A percentile compares a stretch with the other conserved stretches of the same genome.
Conservation (phyloP, 2,888 invertebrate species). For the Shargacucullia verbasci region DNA sequence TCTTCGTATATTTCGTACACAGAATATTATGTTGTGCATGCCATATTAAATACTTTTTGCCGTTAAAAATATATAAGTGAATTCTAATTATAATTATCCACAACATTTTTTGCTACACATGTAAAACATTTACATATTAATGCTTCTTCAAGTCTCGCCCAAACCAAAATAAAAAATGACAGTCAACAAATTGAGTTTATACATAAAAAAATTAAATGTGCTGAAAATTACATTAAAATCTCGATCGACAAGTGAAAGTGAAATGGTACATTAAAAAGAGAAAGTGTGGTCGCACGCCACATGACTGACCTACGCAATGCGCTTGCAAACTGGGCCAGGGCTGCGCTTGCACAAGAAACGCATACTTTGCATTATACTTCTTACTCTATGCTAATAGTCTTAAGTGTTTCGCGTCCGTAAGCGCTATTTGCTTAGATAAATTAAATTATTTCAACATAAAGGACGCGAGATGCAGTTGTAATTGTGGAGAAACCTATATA, state of each 20-base stretch:
- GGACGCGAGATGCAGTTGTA: slow-evolving; percentile 30
- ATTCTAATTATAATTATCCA: slow-evolving; percentile 21
- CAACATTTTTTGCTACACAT: slow-evolving; percentile 11
- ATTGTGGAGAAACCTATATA: slow-evolving; percentile 9
- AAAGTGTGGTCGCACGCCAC: slow-evolving; percentile 75
- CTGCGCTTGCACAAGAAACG: slow-evolving; percentile 71
- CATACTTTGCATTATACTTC: slow-evolving; percentile 63
- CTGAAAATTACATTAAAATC: slow-evolving; percentile 43
- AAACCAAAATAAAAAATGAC: no score
- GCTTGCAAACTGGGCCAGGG: slow-evolving; percentile 76
- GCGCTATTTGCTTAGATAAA: slow-evolving; percentile 52
- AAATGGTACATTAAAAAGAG: slow-evolving; percentile 73
- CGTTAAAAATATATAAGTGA: slow-evolving; percentile 20
- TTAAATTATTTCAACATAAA: slow-evolving; percentile 45
- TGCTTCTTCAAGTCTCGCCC: no score
- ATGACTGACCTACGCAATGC: slow-evolving; percentile 85
- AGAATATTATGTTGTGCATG: background rate
- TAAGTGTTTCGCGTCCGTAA: slow-evolving; percentile 50
- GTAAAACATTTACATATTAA: slow-evolving; percentile 19
- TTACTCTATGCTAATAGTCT: slow-evolving; percentile 55
- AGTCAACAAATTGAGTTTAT: slow-evolving; percentile 14
- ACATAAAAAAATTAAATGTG: slow-evolving; percentile 29
- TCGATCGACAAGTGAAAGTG: slow-evolving; percentile 74
- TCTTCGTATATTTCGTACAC: slow-evolving; percentile 22
- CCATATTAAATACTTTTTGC: slow-evolving; percentile 11